Evolutionary conservation across 1,140 invertebrate genomes (phyloP).

Genomic region (Drosophila pandora): DNA sequence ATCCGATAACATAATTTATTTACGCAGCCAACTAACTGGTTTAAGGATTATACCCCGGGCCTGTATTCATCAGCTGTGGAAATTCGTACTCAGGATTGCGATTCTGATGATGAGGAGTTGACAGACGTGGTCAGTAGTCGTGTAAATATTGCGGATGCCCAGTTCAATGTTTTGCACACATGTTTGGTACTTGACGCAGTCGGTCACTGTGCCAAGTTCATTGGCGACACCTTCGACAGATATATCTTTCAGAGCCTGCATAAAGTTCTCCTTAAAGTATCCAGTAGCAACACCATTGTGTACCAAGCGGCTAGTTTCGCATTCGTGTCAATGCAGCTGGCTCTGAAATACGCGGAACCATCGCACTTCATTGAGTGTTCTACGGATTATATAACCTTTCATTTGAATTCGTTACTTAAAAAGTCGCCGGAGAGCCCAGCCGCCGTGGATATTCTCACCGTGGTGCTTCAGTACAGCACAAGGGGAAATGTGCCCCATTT

Average conservation of each 20-base stretch:
- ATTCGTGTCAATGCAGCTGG: constrained; percentile 84
- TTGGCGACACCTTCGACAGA: constrained; percentile 68
- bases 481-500: constrained; percentile 85
- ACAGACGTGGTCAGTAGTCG: constrained; percentile 43
- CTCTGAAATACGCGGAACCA: constrained; percentile 80
- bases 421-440: constrained; percentile 83
- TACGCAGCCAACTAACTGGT: constrained; percentile 67
- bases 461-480: constrained; percentile 85
- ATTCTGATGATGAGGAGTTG: constrained; percentile 77
- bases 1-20: not conserved
- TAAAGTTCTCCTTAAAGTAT: constrained; percentile 69
- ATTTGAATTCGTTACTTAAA: constrained; percentile 85
- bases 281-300: constrained; percentile 69
- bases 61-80: constrained; percentile 79
- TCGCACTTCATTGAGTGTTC: constrained; percentile 84
- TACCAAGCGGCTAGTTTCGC: constrained; percentile 74
- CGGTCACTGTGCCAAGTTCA: constrained; percentile 62
- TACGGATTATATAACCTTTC: constrained; percentile 86
- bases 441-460: constrained; percentile 85
- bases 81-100: constrained; percentile 71
- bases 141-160: constrained; percentile 68
- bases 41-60: constrained; percentile 74
- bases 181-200: constrained; percentile 72
- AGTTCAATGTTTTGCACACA: constrained; percentile 78
- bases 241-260: constrained; percentile 70